A percentile compares a stretch with the other conserved stretches of the same genome.
Conservation (phyloP, 2,797 vertebrate species). For the Pampus argenteus region DNA sequence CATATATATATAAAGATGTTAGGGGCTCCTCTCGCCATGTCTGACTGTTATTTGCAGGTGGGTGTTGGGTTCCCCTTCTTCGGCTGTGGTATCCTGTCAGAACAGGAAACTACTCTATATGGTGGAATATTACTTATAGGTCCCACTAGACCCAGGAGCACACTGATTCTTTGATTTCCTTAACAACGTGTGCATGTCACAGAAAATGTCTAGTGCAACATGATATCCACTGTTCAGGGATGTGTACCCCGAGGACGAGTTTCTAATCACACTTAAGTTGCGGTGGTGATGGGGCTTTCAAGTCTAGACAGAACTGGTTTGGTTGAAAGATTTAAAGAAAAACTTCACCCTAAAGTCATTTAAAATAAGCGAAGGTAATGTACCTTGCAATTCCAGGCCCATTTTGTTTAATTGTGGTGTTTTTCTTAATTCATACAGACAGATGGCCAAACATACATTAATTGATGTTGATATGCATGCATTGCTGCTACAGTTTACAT, state of each 20-base stretch:
- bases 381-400: not conserved
- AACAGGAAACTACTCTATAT: slow-evolving; percentile 67
- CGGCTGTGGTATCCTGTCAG: slow-evolving; percentile 64
- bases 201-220: slow-evolving; percentile 56
- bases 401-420: slow-evolving; percentile 6
- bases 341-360: slow-evolving; percentile 26
- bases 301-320: slow-evolving; percentile 50
- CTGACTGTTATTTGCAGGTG: slow-evolving; percentile 72
- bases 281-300: slow-evolving; percentile 47
- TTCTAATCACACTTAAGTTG: slow-evolving; percentile 55
- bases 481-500: not conserved
- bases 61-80: slow-evolving; percentile 77
- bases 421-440: not conserved
- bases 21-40: slow-evolving; percentile 57
- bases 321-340: slow-evolving; percentile 31
- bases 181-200: slow-evolving; percentile 49
- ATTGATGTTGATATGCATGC: not conserved
- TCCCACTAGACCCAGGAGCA: slow-evolving; percentile 39
- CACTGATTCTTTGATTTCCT: slow-evolving; percentile 66
- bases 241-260: slow-evolving; percentile 51
- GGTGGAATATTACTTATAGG: slow-evolving; percentile 58
- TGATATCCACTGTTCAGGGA: slow-evolving; percentile 48
- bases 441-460: not conserved
- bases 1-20: slow-evolving; percentile 55
- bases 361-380: slow-evolving; percentile 4